Evolutionary conservation across 2,888 invertebrate species (phyloP), one percentile per base, ranked within the genome.

Genomic region (Hofmannophila pseudospretella): DNA sequence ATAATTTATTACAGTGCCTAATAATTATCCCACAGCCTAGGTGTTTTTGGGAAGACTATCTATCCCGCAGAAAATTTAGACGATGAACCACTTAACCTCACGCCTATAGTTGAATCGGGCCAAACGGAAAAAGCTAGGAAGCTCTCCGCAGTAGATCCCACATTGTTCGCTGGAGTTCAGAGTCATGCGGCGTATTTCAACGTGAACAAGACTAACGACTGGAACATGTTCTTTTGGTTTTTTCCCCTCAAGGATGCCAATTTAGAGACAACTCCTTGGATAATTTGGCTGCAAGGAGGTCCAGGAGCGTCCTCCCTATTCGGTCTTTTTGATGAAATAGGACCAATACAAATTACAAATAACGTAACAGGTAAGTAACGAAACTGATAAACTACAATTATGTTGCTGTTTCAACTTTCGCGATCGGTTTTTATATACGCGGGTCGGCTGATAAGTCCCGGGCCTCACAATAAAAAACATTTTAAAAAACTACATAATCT

Each of bases 171-270:
- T 2, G 38, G 36, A 4, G 25, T 42, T 7, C 25, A 41, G 12
- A 74, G 75, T 39, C 71, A 70, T 44, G 45, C 75, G 33, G 65
- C 55, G 7, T 64, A 54, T 42, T 44, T 61, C 28, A 94, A 93
- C 0, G 93, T 94, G 3, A 89, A 94, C 61, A 89, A 91, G 59
- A 64, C 79, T 3, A 88, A 75, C 54, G 86, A 91, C 56, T 92
- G 92, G 8, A 92, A 94, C 61, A 69, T 91, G 56, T 94, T 92
- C 72, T 93, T 93, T 68, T 93, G 93, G 93, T 94, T 90, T 58
- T 92, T 93, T 57, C 92, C 92, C 0, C 89, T 90, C 0, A 70
- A 40, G 30, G 39, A 23, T 2, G 10, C 37, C 27, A 27, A 33
- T 78, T 62, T 59, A 7, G 53, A 58, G 3, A 50, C 40, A 7